These are phyloP conservation scores for Perodicticus potto DNA, from an alignment of 2,797 vertebrate species.

Conservation along the genomic window DNA sequence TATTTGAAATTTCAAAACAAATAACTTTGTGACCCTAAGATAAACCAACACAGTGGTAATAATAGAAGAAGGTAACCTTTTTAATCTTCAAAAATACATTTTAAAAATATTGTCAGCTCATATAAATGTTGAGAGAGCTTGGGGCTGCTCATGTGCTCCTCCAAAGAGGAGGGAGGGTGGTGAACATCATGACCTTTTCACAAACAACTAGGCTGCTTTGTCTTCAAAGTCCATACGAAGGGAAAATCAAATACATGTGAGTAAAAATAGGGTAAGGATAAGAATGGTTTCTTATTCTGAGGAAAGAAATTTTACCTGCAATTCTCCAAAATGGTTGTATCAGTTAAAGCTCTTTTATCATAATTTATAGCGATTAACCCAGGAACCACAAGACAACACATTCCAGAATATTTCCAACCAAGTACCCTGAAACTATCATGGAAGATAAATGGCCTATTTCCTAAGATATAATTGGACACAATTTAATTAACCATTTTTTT, in stretches of 20 bases:
- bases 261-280: not conserved
- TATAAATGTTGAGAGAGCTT: not conserved
- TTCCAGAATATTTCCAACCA: constrained; percentile 43
- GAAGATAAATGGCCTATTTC: not conserved
- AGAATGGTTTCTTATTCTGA: not conserved
- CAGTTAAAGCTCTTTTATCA: not conserved
- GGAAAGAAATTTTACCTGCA: not conserved
- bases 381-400: not conserved
- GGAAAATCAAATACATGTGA: not conserved
- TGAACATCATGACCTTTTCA: too few species aligned
- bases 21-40: not conserved
- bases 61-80: not conserved
- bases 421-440: not conserved
- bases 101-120: not conserved
- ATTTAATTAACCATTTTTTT: not conserved
- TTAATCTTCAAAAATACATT: not conserved
- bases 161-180: not conserved
- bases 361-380: not conserved
- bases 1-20: constrained; percentile 39
- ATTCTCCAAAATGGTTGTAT: not conserved
- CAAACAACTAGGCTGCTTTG: not conserved
- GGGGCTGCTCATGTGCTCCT: too few species aligned
- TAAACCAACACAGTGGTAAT: not conserved
- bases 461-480: not conserved
- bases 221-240: not conserved